Conservation (phyloP, 2,888 invertebrate species). For the Andrena trimmerana region DNA sequence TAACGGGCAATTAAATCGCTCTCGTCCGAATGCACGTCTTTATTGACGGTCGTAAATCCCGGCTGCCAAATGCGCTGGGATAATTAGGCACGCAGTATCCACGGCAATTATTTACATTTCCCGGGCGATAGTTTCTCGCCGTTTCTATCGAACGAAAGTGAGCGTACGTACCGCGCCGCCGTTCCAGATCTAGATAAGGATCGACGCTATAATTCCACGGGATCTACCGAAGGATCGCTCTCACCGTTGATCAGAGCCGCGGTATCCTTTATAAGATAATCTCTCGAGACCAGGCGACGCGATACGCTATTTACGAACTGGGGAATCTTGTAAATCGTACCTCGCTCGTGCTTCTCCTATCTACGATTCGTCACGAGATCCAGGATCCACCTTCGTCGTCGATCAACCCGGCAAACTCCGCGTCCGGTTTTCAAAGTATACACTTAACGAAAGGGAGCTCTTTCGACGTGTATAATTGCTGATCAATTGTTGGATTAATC, state of each 20-base stretch:
- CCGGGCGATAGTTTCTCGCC: slow-evolving; percentile 59
- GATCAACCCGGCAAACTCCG: slow-evolving; percentile 45
- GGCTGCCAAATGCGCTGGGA: slow-evolving; percentile 45
- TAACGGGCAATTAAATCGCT: slow-evolving; percentile 48
- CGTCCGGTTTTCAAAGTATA: not conserved
- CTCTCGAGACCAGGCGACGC: slow-evolving; percentile 61
- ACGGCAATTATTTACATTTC: slow-evolving; percentile 65
- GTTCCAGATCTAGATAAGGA: slow-evolving; percentile 65
- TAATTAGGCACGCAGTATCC: slow-evolving; percentile 57
- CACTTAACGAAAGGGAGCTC: not conserved
- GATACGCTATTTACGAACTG: slow-evolving; percentile 61
- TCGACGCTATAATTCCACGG: slow-evolving; percentile 68
- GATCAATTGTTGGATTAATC: no score
- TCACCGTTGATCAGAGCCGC: slow-evolving; percentile 61
- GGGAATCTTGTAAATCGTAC: slow-evolving; percentile 59
- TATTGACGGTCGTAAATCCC: slow-evolving; percentile 44
- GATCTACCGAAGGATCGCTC: slow-evolving; percentile 66
- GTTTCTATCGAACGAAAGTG: slow-evolving; percentile 60
- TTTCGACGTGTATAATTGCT: not conserved
- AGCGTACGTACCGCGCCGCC: slow-evolving; percentile 58
- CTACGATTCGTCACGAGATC: slow-evolving; percentile 62
- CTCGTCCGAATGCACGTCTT: slow-evolving; percentile 15
- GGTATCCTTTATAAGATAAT: slow-evolving; percentile 68
- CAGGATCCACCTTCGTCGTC: slow-evolving; percentile 50
- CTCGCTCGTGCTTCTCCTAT: slow-evolving; percentile 46